Conservation (phyloP, 2,113 vertebrate genomes). For the Notothenia rossii region DNA sequence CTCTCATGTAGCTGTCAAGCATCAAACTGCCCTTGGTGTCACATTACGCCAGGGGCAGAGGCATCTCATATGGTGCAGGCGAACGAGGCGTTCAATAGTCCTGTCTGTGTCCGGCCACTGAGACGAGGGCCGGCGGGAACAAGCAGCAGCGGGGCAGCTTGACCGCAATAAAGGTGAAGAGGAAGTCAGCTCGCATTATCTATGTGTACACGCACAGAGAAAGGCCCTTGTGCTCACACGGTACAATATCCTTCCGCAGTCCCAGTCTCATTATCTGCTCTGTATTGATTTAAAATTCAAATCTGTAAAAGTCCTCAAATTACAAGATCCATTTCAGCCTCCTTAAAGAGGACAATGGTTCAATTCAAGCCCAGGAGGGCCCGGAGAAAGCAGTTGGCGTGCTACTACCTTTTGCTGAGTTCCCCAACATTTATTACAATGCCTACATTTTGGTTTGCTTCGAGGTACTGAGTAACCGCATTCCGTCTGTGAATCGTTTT, state of each 20-base stretch:
- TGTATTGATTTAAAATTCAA: slow-evolving; percentile 24
- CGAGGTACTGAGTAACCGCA: too few relatives aligned
- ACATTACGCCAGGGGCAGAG: slow-evolving; percentile 12
- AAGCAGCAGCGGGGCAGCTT: slow-evolving; percentile 24
- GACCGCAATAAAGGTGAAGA: slow-evolving; percentile 41
- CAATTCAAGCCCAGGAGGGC: neutral
- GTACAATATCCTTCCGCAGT: slow-evolving; percentile 9
- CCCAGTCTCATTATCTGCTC: slow-evolving; percentile 16
- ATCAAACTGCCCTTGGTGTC: slow-evolving; percentile 20
- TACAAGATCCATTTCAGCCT: slow-evolving; percentile 26
- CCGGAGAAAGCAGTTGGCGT: neutral
- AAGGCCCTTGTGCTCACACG: slow-evolving; percentile 1
- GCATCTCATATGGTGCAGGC: slow-evolving; percentile 21
- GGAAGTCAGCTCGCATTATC: slow-evolving; percentile 65
- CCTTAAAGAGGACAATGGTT: slow-evolving; percentile 4
- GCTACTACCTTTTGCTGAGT: neutral
- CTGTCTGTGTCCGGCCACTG: slow-evolving; percentile 40
- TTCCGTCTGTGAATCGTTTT: too few relatives aligned
- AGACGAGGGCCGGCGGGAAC: slow-evolving; percentile 30
- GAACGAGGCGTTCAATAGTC: slow-evolving; percentile 36
- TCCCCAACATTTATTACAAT: too few relatives aligned
- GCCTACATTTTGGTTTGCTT: too few relatives aligned
- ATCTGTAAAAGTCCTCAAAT: slow-evolving; percentile 2
- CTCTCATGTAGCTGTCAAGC: neutral
- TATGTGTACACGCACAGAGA: slow-evolving; percentile 9